phyloP scores from a whole-genome alignment of 2,888 invertebrate genomes.

The Drosophila niveifrons region DNA sequence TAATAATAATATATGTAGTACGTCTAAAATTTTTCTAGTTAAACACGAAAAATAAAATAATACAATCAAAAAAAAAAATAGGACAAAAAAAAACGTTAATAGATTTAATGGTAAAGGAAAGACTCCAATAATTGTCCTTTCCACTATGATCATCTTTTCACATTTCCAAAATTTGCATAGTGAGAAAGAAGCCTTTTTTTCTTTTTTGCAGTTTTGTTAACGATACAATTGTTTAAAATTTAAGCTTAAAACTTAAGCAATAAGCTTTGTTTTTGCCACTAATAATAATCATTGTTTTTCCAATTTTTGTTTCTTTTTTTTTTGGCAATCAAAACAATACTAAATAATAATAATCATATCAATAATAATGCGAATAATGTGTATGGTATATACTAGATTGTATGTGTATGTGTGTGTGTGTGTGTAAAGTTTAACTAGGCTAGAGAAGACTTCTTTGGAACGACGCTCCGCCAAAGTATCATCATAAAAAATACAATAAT shows the following conservation, averaged over 20 bases:
- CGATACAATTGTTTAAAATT: slow-evolving; percentile 2
- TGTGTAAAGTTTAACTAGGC: slow-evolving; percentile 48
- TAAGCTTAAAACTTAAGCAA: neutral
- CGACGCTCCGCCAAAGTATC: slow-evolving; percentile 43
- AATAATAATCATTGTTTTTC: slow-evolving; percentile 26
- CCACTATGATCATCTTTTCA: slow-evolving; percentile 1
- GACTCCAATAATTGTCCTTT: slow-evolving; percentile 1
- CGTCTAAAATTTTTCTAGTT: slow-evolving; percentile 58
- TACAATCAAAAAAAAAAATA: slow-evolving; percentile 21
- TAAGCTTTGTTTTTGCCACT: slow-evolving; percentile 13
- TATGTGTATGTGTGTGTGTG: slow-evolving; percentile 7
- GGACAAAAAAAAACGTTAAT: slow-evolving; percentile 10
- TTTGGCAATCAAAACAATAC: slow-evolving; percentile 55
- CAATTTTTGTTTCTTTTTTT: slow-evolving; percentile 10
- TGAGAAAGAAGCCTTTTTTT: neutral
- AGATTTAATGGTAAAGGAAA: slow-evolving; percentile 13
- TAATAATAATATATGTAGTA: slow-evolving; percentile 16
- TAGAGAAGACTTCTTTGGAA: slow-evolving; percentile 66
- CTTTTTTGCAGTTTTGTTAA: slow-evolving; percentile 11
- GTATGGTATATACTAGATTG: slow-evolving; percentile 30
- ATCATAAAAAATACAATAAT: slow-evolving; percentile 39
- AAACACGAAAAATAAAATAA: slow-evolving; percentile 43
- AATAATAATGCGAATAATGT: slow-evolving; percentile 35
- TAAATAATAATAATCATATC: slow-evolving; percentile 52
- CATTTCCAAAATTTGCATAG: neutral